Evolutionary conservation across 2,888 invertebrate species (phyloP), one percentile per base, ranked within the genome.

Genomic region (Zelleria hepariella): DNA sequence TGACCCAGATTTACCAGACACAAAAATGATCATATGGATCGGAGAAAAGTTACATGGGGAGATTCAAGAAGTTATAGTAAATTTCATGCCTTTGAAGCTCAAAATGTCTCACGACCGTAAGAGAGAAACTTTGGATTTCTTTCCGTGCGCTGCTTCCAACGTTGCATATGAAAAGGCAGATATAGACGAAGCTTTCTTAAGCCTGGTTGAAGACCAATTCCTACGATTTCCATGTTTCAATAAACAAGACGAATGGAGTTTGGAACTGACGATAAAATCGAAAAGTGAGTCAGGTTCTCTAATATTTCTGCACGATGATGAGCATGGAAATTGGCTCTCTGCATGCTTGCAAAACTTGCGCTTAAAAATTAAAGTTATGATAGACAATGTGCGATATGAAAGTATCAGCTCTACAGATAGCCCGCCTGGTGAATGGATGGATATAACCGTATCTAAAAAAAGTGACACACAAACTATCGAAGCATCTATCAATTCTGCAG

Each of bases 21-120:
- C 83, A 5, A 74, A 76, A 64, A 69, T 85, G 48, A 72, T 76
- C 61, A 76, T 89, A 66, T 71, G 65, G 61, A 68, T 90, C 3
- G 90, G 90, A 6, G 82, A 85, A 67, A 78, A 73, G 64, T 75
- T 88, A 59, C 82, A 80, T 32, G 90, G 90, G 1, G 82, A 84
- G 68, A 73, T 90, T 58, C 86, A 90, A 66, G 83, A 86, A 64
- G 52, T 90, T 7, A 74, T 80, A 32, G 66, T 90, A 18, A 90
- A 90, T 67, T 90, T 89, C 64, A 79, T 77, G 48, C 81, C 83
- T 1, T 64, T 90, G 47, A 70, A 69, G 58, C 69, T 87, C 64
- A 67, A 69, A 24, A 66, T 75, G 26, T 71, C 73, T 60, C 69
- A 68, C 55, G 64, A 72, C 53, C 62, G 60, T 42, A 71, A 62